A percentile compares a stretch with the other conserved stretches of the same genome.
Conservation (phyloP, 1,140 invertebrate genomes). For the Nymphalis io region DNA sequence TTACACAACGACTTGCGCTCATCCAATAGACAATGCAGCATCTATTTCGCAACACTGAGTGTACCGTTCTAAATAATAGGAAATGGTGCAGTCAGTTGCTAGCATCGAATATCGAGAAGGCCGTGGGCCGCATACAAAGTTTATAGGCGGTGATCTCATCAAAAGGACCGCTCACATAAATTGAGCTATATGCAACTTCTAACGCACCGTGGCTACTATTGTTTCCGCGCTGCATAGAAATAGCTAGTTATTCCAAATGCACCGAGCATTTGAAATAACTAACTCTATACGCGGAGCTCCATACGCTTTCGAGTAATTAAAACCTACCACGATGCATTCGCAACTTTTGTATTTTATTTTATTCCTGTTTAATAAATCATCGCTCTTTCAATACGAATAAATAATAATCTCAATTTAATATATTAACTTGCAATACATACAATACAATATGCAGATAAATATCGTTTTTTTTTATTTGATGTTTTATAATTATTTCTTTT, state of each 20-base stretch:
- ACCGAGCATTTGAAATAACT: conserved; percentile 4
- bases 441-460: too few relatives aligned
- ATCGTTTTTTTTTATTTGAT: background rate
- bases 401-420: background rate
- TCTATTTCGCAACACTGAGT: conserved; percentile 68
- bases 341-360: conserved; percentile 9
- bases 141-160: conserved; percentile 72
- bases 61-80: conserved; percentile 70
- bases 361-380: background rate
- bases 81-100: conserved; percentile 68
- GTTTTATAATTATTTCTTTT: conserved; percentile 50
- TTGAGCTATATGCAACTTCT: conserved; percentile 65
- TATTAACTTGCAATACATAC: too few relatives aligned
- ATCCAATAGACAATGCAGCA: conserved; percentile 63
- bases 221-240: conserved; percentile 70
- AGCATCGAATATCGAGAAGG: conserved; percentile 72
- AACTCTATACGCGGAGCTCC: conserved; percentile 15
- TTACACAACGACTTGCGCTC: conserved; percentile 6
- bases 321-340: conserved; percentile 22
- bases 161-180: conserved; percentile 75
- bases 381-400: background rate
- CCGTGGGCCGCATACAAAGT: conserved; percentile 73
- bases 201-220: conserved; percentile 60
- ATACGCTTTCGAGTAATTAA: conserved; percentile 42
- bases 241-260: conserved; percentile 56